Evolutionary conservation across 1,140 invertebrate species (phyloP).

Genomic region (Drosophila tsacasi): DNA sequence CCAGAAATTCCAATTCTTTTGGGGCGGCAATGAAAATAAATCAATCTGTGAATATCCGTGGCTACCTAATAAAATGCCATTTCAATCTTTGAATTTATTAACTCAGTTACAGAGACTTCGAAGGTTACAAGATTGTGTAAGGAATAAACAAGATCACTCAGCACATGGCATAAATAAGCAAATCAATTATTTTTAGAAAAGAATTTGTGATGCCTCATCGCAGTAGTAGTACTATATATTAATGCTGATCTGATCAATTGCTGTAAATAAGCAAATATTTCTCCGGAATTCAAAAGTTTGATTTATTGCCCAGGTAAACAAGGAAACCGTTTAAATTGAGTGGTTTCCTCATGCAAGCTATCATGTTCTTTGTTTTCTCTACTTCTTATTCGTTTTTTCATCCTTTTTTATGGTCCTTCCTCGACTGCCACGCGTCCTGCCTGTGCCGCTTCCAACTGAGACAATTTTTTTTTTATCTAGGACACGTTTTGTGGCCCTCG

Average conservation of each 20-base stretch:
- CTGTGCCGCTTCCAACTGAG: slow-evolving; percentile 27
- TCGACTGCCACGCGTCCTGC: slow-evolving; percentile 33
- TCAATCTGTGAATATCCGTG: slow-evolving; percentile 10
- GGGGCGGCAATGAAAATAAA: slow-evolving; percentile 37
- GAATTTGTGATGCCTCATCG: slow-evolving; percentile 20
- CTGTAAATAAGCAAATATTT: slow-evolving; percentile 18
- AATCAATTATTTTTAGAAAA: slow-evolving; percentile 27
- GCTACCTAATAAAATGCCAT: slow-evolving; percentile 21
- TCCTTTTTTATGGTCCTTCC: slow-evolving; percentile 9
- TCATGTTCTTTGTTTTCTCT: not conserved
- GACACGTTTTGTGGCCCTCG: slow-evolving; percentile 42
- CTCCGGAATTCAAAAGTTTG: slow-evolving; percentile 9
- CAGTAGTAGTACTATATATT: slow-evolving; percentile 17
- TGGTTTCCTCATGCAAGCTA: slow-evolving; percentile 5
- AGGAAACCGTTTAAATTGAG: not conserved
- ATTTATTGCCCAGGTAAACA: slow-evolving; percentile 21
- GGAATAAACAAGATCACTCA: slow-evolving; percentile 38
- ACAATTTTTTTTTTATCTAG: slow-evolving; percentile 61
- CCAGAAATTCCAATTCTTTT: slow-evolving; percentile 47
- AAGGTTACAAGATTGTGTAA: slow-evolving; percentile 26
- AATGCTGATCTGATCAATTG: slow-evolving; percentile 2
- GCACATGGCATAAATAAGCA: slow-evolving; percentile 13
- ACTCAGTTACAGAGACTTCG: slow-evolving; percentile 1
- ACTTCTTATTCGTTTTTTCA: slow-evolving; percentile 11
- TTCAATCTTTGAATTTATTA: slow-evolving; percentile 14